Evolutionary conservation across 2,888 invertebrate species (phyloP).

Genomic region (Linyphia triangularis): DNA sequence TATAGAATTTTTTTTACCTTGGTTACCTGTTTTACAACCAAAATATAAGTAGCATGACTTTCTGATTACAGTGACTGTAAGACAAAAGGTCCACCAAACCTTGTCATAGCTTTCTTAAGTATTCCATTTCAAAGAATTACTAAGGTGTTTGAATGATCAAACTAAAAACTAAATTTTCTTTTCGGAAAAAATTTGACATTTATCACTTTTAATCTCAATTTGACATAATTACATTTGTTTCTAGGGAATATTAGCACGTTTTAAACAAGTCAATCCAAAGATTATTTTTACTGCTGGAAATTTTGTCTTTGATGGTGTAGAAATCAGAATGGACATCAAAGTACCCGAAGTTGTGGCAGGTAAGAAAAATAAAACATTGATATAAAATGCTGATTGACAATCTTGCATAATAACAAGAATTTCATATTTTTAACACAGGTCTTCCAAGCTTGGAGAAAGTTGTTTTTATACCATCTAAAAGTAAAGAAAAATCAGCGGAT

Average conservation of each 20-base stretch:
- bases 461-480: slow-evolving; percentile 38
- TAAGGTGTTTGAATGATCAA: no score
- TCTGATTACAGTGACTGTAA: no score
- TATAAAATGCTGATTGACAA: background rate
- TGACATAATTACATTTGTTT: no score
- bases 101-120: no score
- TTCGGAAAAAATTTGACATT: no score
- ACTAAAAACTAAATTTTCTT: no score
- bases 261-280: slow-evolving; percentile 81
- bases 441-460: slow-evolving; percentile 47
- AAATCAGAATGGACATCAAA: slow-evolving; percentile 20
- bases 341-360: slow-evolving; percentile 22
- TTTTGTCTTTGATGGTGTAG: slow-evolving; percentile 82
- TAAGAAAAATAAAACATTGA: background rate
- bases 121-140: no score
- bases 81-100: no score
- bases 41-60: no score
- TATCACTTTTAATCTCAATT: no score
- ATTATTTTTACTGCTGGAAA: slow-evolving; percentile 82
- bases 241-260: slow-evolving; percentile 81
- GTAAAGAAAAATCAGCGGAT: background rate
- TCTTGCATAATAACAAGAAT: background rate
- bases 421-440: background rate
- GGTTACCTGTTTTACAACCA: no score
- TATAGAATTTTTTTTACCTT: no score